Conservation (phyloP, 2,888 invertebrate species). For the Thymelicus lineola region DNA sequence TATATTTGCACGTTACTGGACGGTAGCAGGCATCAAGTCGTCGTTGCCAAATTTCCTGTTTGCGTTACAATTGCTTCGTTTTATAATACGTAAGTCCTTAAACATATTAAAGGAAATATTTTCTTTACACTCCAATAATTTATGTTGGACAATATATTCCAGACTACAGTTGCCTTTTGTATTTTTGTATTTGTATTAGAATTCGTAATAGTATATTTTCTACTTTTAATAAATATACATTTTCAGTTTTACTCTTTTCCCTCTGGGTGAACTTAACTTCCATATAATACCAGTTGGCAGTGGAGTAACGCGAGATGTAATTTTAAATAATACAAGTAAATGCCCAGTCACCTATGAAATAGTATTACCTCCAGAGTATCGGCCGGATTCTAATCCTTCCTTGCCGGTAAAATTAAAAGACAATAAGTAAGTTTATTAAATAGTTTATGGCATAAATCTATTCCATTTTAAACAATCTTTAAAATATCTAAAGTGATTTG, state of each 20-base stretch:
- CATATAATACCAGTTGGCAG: constrained; percentile 83
- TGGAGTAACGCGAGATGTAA: constrained; percentile 79
- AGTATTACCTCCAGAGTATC: constrained; percentile 63
- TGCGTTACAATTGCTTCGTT: constrained; percentile 75
- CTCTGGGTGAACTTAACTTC: constrained; percentile 85
- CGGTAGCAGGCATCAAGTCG: constrained; percentile 72
- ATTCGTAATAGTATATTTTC: background rate
- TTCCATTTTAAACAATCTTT: background rate
- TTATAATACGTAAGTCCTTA: constrained; percentile 75
- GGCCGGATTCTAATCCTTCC: constrained; percentile 43
- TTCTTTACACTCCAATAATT: too few relatives aligned
- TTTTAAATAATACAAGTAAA: constrained; percentile 85
- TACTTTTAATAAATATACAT: background rate
- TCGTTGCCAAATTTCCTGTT: constrained; percentile 78
- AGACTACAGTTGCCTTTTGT: too few relatives aligned
- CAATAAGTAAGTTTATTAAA: constrained; percentile 55
- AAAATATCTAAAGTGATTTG: background rate
- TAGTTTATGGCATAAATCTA: background rate
- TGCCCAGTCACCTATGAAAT: constrained; percentile 83
- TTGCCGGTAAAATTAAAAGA: constrained; percentile 54
- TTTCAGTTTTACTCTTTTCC: constrained; percentile 84
- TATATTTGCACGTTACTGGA: constrained; percentile 76
- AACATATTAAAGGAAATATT: background rate
- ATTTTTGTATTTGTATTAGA: background rate
- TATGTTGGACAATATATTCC: too few relatives aligned